These are phyloP conservation scores for Anabas testudineus DNA, from an alignment of 2,797 vertebrate genomes.

Conservation along the genomic window DNA sequence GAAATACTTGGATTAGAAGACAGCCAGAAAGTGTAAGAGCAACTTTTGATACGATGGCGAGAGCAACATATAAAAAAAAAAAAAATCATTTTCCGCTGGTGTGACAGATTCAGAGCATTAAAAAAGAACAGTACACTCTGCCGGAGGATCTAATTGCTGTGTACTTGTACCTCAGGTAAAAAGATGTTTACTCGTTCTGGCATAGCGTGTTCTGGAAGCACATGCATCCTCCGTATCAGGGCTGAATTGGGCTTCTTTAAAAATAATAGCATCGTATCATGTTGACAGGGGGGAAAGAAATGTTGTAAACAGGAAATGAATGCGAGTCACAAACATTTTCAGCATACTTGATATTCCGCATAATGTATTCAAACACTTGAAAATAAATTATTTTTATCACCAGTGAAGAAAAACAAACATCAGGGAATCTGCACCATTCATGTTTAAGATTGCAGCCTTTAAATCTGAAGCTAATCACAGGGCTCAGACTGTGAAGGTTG, in stretches of 20 bases:
- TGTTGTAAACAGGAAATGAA: conserved; percentile 70
- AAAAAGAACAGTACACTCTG: conserved; percentile 39
- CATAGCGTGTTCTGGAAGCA: conserved; percentile 30
- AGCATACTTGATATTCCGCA: conserved; percentile 43
- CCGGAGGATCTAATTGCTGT: conserved; percentile 60
- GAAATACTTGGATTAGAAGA: conserved; percentile 27
- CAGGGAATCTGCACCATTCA: conserved; percentile 47
- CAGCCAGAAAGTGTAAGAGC: not conserved
- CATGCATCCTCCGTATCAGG: conserved; percentile 16
- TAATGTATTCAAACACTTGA: conserved; percentile 52
- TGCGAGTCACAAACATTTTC: conserved; percentile 51
- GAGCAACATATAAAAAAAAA: conserved; percentile 23
- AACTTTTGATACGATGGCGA: conserved; percentile 12
- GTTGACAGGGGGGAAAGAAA: conserved; percentile 19
- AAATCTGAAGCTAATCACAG: conserved; percentile 57
- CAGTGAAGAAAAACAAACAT: conserved; percentile 55
- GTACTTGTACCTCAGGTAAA: conserved; percentile 52
- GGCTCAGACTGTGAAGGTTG: conserved; percentile 51
- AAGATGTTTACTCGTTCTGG: conserved; percentile 60
- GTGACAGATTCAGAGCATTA: conserved; percentile 68
- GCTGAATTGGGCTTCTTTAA: conserved; percentile 47
- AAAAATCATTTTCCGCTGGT: conserved; percentile 13
- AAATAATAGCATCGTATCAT: conserved; percentile 43
- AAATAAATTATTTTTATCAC: conserved; percentile 56
- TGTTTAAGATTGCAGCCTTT: conserved; percentile 46